These are phyloP conservation scores for Leguminivora glycinivorella DNA, from an alignment of 1,140 invertebrate genomes.

Conservation along the genomic window DNA sequence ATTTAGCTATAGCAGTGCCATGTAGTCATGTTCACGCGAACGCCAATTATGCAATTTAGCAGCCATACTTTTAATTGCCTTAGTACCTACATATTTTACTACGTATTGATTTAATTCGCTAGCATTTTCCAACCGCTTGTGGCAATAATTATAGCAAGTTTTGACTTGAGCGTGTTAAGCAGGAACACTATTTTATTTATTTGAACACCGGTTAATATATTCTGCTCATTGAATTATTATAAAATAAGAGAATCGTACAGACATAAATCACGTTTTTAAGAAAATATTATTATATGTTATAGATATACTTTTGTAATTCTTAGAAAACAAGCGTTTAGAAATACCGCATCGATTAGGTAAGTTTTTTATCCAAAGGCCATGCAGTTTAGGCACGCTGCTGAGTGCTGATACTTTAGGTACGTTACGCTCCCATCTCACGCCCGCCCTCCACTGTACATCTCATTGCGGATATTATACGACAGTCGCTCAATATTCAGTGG, in stretches of 20 bases:
- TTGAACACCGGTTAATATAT: not conserved
- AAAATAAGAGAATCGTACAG: too few species aligned
- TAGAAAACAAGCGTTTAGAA: not conserved
- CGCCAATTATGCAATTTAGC: conserved; percentile 1
- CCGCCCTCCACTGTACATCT: conserved; percentile 30
- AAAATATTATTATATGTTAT: not conserved
- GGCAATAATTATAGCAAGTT: not conserved
- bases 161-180: not conserved
- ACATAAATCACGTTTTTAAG: too few species aligned
- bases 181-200: not conserved
- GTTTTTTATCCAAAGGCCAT: not conserved
- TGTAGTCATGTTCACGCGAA: conserved; percentile 6
- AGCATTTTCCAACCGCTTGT: conserved; percentile 16
- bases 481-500: conserved; percentile 70
- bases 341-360: not conserved
- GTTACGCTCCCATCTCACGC: conserved; percentile 15
- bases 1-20: conserved; percentile 11
- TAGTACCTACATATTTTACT: conserved; percentile 5
- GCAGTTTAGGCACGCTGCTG: conserved; percentile 14
- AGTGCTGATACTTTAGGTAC: too few species aligned
- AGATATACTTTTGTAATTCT: not conserved
- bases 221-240: too few species aligned
- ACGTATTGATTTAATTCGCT: not conserved
- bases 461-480: conserved; percentile 39
- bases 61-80: conserved; percentile 12